Conservation (phyloP, 2,888 invertebrate species). For the Chymomyza fuscimana region DNA sequence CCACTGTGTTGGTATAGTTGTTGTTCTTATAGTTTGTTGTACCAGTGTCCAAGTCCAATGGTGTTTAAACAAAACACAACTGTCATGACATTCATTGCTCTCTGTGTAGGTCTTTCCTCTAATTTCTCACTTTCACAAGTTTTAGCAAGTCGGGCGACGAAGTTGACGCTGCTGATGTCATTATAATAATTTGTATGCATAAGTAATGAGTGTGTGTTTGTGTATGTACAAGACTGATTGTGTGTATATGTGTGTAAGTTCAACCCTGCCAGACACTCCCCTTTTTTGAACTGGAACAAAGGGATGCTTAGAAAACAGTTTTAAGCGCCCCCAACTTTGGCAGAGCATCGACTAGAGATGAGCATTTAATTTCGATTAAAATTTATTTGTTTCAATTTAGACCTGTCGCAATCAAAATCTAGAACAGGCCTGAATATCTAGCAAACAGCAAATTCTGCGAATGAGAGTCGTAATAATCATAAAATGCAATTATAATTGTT, state of each 20-base stretch:
- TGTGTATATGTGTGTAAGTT: neutral
- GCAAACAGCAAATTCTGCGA: no score
- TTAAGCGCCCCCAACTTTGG: neutral
- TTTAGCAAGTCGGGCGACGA: constrained; percentile 27
- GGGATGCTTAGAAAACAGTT: neutral
- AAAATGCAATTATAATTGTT: no score
- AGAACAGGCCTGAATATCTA: no score
- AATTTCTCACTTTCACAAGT: constrained; percentile 65
- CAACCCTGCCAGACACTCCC: constrained; percentile 39
- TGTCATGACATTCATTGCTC: constrained; percentile 47
- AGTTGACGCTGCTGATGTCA: constrained; percentile 57
- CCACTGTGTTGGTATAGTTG: neutral
- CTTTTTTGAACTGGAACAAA: neutral
- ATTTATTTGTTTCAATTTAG: neutral
- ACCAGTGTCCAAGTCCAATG: constrained; percentile 20
- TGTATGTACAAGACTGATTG: constrained; percentile 8
- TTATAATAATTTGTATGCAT: constrained; percentile 69
- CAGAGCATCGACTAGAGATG: constrained; percentile 19
- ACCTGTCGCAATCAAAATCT: no score
- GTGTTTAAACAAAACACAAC: constrained; percentile 17
- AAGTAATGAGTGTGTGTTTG: constrained; percentile 37
- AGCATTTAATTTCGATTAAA: constrained; percentile 21
- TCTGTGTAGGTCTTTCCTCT: constrained; percentile 16
- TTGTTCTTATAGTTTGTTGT: constrained; percentile 11
- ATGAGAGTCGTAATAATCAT: no score